Conservation (phyloP, 2,888 invertebrate species). For the Drosophila tanythrix region DNA sequence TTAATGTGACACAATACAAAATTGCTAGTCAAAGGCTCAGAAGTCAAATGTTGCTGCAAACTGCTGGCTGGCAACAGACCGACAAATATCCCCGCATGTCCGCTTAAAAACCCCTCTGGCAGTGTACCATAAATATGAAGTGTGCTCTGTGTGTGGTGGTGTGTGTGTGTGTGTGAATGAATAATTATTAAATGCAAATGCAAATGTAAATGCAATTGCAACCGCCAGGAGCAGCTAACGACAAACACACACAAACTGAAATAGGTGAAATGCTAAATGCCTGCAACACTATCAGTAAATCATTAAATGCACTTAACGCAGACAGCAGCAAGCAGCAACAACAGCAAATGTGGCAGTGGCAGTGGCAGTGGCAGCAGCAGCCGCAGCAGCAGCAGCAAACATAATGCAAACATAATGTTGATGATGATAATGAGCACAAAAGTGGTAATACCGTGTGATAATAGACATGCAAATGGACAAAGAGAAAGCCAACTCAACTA, state of each 20-base stretch:
- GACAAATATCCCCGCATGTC: slow-evolving; percentile 22
- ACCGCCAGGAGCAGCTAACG: slow-evolving; percentile 8
- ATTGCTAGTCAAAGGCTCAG: slow-evolving; percentile 34
- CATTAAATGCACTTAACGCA: slow-evolving; percentile 55
- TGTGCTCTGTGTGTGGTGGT: slow-evolving; percentile 3
- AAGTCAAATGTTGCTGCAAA: slow-evolving; percentile 42
- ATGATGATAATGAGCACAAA: slow-evolving; percentile 35
- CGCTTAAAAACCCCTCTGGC: slow-evolving; percentile 55
- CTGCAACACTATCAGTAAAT: slow-evolving; percentile 55
- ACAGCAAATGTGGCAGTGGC: slow-evolving; percentile 19
- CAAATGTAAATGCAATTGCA: slow-evolving; percentile 16
- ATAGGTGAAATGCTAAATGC: slow-evolving; percentile 11
- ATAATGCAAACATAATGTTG: slow-evolving; percentile 33
- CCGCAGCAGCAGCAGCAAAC: slow-evolving; percentile 29
- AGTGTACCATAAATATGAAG: slow-evolving; percentile 65
- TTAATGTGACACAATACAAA: slow-evolving; percentile 51
- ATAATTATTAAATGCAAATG: slow-evolving; percentile 15
- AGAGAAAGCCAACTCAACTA: slow-evolving; percentile 27
- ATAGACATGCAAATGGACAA: slow-evolving; percentile 43
- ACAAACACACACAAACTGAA: slow-evolving; percentile 2
- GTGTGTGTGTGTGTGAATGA: slow-evolving; percentile 9
- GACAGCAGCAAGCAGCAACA: background rate
- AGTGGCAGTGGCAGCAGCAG: no score
- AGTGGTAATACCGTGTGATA: slow-evolving; percentile 31
- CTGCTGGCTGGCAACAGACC: slow-evolving; percentile 16